Base-by-base conservation (phyloP, 1,140 invertebrate genomes). In the Drosophila triauraria region DNA sequence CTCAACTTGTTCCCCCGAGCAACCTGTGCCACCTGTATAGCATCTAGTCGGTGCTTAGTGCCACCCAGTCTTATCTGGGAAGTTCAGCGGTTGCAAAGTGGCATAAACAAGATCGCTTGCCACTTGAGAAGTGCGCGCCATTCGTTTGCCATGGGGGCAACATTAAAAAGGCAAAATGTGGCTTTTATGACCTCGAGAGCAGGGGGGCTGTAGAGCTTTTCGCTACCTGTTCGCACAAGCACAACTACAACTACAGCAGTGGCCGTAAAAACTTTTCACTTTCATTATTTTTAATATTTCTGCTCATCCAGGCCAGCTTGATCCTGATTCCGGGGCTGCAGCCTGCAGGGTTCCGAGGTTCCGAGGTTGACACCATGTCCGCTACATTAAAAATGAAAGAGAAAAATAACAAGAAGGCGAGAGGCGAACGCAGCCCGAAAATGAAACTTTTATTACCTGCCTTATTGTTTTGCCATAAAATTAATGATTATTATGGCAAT, bases 401-500 rank as follows among this genome's bases (percentile, higher is more conserved):
- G 7, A 12, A 38, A 7, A 43, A 17, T 10, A 17, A 9, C 15
- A 23, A 38, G 30, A 30, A 27, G 35, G 17, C 3, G n/a, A 25
- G 20, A 51, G 32, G 43, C 43, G 17, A 32, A 70, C 50, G 77
- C 61, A 78, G 72, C 72, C 64, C 78, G 69, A 88, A 86, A 87
- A 88, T 84, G 87, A 88, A 90, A 90, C 85, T 90, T 90, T 90
- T 90, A 90, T 90, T 85, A 85, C 85, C 85, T 90, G 81, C 85
- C 85, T 90, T 90, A 90, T 90, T 90, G 85, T 90, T 90, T 90
- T 79, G 82, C 81, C 81, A 90, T 90, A 82, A 90, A 90, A 90
- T 90, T 90, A 90, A 90, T 90, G 85, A 90, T 90, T 90, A 90
- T 90, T 90, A 90, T 82, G 85, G 85, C 85, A 90, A 90, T 90